These are phyloP conservation scores for Eidolon helvum DNA, from an alignment of 2,113 vertebrate species.

Conservation along the genomic window DNA sequence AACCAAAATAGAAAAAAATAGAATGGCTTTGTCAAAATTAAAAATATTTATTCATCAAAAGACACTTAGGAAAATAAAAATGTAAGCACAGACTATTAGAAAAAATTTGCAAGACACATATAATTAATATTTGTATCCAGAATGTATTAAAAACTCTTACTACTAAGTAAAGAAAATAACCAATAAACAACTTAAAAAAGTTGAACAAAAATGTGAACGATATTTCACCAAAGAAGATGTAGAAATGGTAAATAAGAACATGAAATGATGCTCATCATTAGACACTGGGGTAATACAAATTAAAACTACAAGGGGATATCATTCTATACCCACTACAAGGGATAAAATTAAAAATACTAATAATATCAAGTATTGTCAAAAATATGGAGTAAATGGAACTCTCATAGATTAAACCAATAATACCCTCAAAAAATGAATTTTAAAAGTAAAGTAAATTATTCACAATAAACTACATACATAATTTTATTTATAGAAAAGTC, in stretches of 20 bases:
- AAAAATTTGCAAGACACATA: not conserved
- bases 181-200: not conserved
- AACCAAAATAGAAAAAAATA: not conserved
- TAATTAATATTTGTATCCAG: not conserved
- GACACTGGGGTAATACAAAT: not conserved
- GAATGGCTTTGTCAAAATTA: not conserved
- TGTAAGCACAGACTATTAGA: not conserved
- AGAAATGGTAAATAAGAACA: not conserved
- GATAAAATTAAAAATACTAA: not conserved
- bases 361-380: not conserved
- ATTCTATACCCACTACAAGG: not conserved
- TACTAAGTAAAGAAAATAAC: not conserved
- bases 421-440: slow-evolving; percentile 20
- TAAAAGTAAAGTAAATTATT: slow-evolving; percentile 15
- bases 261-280: not conserved
- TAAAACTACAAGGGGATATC: not conserved
- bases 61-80: slow-evolving; percentile 30
- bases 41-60: not conserved
- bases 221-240: not conserved
- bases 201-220: not conserved
- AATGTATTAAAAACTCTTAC: not conserved
- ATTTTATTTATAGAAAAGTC: not conserved
- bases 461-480: not conserved
- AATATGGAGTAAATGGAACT: not conserved
- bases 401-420: not conserved